Evolutionary conservation across 2,888 invertebrate genomes (phyloP), one percentile per base, ranked within the genome.

Genomic region (Odontothrips loti): DNA sequence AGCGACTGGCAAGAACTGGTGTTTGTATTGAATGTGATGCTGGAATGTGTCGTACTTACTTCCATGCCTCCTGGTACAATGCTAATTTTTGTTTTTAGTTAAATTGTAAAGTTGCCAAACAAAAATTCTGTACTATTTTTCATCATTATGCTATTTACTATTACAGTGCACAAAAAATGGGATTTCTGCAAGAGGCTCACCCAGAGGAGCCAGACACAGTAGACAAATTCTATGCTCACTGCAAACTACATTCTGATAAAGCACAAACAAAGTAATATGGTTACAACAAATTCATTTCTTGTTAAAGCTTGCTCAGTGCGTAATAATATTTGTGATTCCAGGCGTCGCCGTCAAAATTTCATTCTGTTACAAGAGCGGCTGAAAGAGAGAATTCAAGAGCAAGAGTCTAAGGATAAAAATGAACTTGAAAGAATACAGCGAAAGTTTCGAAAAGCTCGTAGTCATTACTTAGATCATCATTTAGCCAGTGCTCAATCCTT

Each of bases 1-100:
- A 93, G 6, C 90, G 95, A 75, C 94, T 94, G 85, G 93, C 96
- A 12, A 90, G 97, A 47, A 96, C 97, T 0, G 99, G 99, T 2
- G 96, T 99, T 20, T 96, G 96, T 86, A 96, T 99, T 81, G 95
- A 95, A 83, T 99, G 99, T 88, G 99, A 99, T 89, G 99, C 99
- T 15, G 99, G 99, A 47, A 94, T 99, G 92, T 99, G 99, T 89
- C 93, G 96, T 86, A 96, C 95, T 0, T 97, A 95, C 89, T 98
- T 99, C 87, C 99, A 99, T 87, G 98, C 98, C 75, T 98, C 98
- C 17, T 99, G 99, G 95, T 95, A 88, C 87, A 86, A 84, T 79
- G 58, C 51, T 80, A 80, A 79, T 47, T 80, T 58, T 79, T 81
- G 11, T 80, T 23, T 47, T 29, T 29, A 47, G 43, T 51, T 29